Percentiles rank a stretch among this genome's conserved stretches.
phyloP scores from a whole-genome alignment of 2,888 invertebrate species.

The Congeria kusceri region DNA sequence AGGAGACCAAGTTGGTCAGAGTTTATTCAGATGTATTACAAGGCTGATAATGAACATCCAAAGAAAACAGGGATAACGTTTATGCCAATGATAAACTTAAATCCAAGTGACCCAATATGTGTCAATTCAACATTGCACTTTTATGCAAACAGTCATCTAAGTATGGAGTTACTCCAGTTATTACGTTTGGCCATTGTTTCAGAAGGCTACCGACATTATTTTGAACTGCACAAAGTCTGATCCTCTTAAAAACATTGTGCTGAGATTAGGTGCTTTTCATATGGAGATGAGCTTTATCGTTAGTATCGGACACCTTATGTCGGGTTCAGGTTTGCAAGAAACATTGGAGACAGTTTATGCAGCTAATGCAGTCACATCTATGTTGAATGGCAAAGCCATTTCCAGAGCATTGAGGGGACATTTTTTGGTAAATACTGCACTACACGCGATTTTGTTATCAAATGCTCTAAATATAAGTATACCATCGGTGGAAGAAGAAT shows the following conservation, averaged over 20 bases:
- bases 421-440: constrained; percentile 55
- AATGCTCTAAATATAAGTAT: constrained; percentile 14
- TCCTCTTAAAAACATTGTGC: constrained; percentile 11
- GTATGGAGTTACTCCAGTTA: constrained; percentile 39
- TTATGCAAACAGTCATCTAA: constrained; percentile 43
- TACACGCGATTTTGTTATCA: constrained; percentile 32
- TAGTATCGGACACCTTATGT: constrained; percentile 54
- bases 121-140: constrained; percentile 59
- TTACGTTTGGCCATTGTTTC: constrained; percentile 49
- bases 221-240: neutral
- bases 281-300: constrained; percentile 65
- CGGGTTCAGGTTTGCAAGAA: constrained; percentile 39
- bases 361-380: constrained; percentile 60
- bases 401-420: constrained; percentile 65
- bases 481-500: neutral
- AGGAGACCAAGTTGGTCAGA: constrained; percentile 39
- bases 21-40: neutral
- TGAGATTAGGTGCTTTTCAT: constrained; percentile 50
- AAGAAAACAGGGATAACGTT: constrained; percentile 19
- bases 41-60: neutral
- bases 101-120: constrained; percentile 60
- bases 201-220: constrained; percentile 30
- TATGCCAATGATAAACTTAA: constrained; percentile 68
- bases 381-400: constrained; percentile 68
- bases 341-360: constrained; percentile 42